A percentile compares a stretch with the other conserved stretches of the same genome.
Conservation (phyloP, 2,888 invertebrate species). For the Trichacis sp. region DNA sequence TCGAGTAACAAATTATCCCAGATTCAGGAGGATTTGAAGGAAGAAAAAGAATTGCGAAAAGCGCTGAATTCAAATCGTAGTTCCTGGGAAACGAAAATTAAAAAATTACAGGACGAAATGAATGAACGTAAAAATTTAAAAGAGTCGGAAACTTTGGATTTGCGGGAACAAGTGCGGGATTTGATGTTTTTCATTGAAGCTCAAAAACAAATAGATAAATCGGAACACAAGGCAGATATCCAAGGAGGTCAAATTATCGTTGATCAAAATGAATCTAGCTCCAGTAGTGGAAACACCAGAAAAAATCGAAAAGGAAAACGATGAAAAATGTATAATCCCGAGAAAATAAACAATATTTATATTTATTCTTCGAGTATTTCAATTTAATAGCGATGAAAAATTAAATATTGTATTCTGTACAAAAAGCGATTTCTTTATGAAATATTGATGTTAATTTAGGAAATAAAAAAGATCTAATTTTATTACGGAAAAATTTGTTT, state of each 20-base stretch:
- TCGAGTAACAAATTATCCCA: constrained; percentile 76
- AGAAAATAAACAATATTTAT: too few species aligned
- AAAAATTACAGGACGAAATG: constrained; percentile 59
- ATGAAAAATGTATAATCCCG: too few species aligned
- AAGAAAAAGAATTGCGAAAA: constrained; percentile 87
- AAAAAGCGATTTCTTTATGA: too few species aligned
- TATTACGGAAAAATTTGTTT: too few species aligned
- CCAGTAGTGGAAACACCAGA: constrained; percentile 38
- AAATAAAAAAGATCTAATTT: too few species aligned
- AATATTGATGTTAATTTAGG: too few species aligned
- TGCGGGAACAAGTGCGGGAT: constrained; percentile 94
- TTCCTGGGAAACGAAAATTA: constrained; percentile 76
- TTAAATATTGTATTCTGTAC: too few species aligned
- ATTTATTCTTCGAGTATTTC: too few species aligned
- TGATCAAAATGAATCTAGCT: constrained; percentile 60
- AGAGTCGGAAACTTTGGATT: constrained; percentile 79
- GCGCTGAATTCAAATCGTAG: constrained; percentile 82
- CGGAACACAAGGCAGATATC: constrained; percentile 73
- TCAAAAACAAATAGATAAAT: constrained; percentile 75
- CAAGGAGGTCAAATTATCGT: constrained; percentile 75
- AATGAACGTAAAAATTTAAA: constrained; percentile 67
- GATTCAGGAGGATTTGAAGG: constrained; percentile 79
- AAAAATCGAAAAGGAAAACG: constrained; percentile 25
- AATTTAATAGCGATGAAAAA: too few species aligned
- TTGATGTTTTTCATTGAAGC: constrained; percentile 97